A percentile compares a stretch with the other conserved stretches of the same genome.
Evolutionary conservation across 2,113 vertebrate genomes (phyloP).

Genomic region (Drymodes brunneopygia): DNA sequence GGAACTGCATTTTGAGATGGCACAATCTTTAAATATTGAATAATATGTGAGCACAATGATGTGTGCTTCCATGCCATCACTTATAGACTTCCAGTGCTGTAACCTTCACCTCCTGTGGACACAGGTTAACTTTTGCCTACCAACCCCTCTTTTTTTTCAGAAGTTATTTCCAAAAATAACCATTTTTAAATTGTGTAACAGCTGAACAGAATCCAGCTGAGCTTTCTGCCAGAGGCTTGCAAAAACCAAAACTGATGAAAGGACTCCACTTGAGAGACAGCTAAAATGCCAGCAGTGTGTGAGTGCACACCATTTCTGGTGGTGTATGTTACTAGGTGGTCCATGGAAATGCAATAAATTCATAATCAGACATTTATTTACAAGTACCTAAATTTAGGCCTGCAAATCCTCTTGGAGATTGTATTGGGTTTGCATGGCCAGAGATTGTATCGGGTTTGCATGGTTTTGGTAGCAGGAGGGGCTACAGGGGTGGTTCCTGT

Average conservation of each 20-base stretch:
- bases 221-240: not conserved
- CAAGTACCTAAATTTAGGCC: not conserved
- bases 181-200: not conserved
- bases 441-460: not conserved
- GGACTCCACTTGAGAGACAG: not conserved
- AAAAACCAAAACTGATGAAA: not conserved
- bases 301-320: not conserved
- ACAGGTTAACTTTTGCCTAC: not conserved
- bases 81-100: not conserved
- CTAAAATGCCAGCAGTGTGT: not conserved
- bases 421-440: not conserved
- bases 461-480: not conserved
- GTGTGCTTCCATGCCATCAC: not conserved
- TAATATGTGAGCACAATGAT: not conserved
- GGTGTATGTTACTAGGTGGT: not conserved
- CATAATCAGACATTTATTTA: not conserved
- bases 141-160: not conserved
- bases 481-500: not conserved
- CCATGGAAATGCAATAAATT: not conserved
- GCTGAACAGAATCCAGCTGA: not conserved
- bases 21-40: not conserved
- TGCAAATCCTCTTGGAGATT: not conserved
- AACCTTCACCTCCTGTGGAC: rapidly evolving
- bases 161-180: not conserved
- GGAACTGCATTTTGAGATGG: not conserved